Evolutionary conservation across 2,113 vertebrate species (phyloP).

Genomic region (Chaenocephalus aceratus): DNA sequence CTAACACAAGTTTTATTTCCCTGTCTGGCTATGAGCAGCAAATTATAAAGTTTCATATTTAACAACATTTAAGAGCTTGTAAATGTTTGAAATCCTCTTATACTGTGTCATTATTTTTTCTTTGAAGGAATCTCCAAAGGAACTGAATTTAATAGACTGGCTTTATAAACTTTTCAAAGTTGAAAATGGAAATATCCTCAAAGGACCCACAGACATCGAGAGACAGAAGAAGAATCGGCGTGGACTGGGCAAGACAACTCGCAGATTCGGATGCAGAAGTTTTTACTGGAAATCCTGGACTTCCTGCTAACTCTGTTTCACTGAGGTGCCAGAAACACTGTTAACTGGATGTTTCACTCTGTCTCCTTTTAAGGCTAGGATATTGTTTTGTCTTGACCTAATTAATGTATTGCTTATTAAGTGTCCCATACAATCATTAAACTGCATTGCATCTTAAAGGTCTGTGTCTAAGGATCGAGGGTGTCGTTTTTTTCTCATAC

Average conservation of each 20-base stretch:
- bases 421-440: not conserved
- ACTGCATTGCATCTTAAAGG: not conserved
- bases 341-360: not conserved
- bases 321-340: not conserved
- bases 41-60: not conserved
- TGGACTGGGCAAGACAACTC: not conserved
- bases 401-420: not conserved
- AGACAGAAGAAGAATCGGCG: conserved; percentile 53
- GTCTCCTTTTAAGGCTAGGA: not conserved
- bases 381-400: not conserved
- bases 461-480: too few species aligned
- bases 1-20: not conserved
- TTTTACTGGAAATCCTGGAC: conserved; percentile 79
- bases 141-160: conserved; percentile 5
- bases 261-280: conserved; percentile 47
- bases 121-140: conserved; percentile 40
- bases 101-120: not conserved
- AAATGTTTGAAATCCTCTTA: not conserved
- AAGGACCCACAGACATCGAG: not conserved
- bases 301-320: conserved; percentile 53
- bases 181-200: conserved; percentile 4
- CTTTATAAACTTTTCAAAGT: conserved; percentile 45
- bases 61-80: not conserved
- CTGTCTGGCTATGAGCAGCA: not conserved
- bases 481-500: too few species aligned